Conservation (phyloP, 2,113 vertebrate genomes). For the Ctenodactylus gundi region DNA sequence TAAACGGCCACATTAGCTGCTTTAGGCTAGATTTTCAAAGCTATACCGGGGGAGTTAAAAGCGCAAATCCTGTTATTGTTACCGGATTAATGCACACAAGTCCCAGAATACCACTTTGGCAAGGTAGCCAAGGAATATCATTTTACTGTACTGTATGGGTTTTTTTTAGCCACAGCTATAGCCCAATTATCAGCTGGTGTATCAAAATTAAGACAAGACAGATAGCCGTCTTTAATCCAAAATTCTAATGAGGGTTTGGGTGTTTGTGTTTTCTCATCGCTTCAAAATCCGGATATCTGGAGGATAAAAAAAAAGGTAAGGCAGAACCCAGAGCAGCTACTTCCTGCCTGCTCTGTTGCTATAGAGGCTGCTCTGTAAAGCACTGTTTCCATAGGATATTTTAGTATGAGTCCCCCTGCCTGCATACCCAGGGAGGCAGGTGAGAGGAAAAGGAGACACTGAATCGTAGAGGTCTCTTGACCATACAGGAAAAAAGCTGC, state of each 20-base stretch:
- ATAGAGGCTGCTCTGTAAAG: slow-evolving; percentile 34
- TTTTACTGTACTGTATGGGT: slow-evolving; percentile 72
- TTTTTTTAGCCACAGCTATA: slow-evolving; percentile 76
- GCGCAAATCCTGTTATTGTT: slow-evolving; percentile 80
- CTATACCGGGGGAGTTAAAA: slow-evolving; percentile 73
- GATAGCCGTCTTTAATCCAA: slow-evolving; percentile 54
- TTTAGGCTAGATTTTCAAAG: slow-evolving; percentile 79
- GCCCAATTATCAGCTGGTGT: slow-evolving; percentile 70
- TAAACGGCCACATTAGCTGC: slow-evolving; percentile 62
- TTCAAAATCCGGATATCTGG: slow-evolving; percentile 54
- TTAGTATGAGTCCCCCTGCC: neutral
- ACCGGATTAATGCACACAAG: slow-evolving; percentile 80
- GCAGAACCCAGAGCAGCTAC: slow-evolving; percentile 22
- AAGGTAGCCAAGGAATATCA: slow-evolving; percentile 79
- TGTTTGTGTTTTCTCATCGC: slow-evolving; percentile 47
- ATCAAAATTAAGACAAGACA: slow-evolving; percentile 47
- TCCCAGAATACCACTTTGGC: slow-evolving; percentile 79
- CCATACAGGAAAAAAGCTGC: slow-evolving; percentile 9
- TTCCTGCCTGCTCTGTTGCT: slow-evolving; percentile 40
- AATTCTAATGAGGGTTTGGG: slow-evolving; percentile 56
- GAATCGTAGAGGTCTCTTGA: slow-evolving; percentile 7
- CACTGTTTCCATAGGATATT: slow-evolving; percentile 9
- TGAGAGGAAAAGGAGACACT: neutral
- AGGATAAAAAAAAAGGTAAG: slow-evolving; percentile 40
- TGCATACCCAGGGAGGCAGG: neutral